Conservation (phyloP, 1,140 invertebrate genomes). For the Habropoda laboriosa region DNA sequence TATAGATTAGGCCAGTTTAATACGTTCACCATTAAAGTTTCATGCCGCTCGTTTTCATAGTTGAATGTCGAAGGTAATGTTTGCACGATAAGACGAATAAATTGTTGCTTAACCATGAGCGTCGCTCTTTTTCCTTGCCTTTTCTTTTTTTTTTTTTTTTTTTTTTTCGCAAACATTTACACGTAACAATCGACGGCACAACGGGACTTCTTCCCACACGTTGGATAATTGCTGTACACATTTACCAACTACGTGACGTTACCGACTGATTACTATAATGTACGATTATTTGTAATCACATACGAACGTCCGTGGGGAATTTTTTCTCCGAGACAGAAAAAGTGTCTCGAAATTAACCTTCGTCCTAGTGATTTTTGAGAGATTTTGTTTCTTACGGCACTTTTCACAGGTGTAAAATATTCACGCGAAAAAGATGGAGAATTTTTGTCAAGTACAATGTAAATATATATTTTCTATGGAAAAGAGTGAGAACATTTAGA, state of each 20-base stretch:
- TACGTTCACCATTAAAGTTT: conserved; percentile 1
- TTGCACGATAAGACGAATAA: conserved; percentile 13
- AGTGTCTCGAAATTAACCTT: too few species aligned
- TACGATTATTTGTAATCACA: neutral
- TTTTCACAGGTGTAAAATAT: too few species aligned
- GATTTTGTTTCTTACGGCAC: too few species aligned
- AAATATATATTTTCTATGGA: too few species aligned
- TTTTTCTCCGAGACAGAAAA: too few species aligned
- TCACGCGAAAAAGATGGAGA: too few species aligned
- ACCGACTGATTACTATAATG: neutral
- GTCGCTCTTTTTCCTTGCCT: too few species aligned
- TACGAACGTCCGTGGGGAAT: neutral
- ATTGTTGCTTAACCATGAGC: conserved; percentile 26
- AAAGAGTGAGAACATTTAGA: too few species aligned
- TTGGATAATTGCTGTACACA: conserved; percentile 4
- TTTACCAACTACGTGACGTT: neutral
- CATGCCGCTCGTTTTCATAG: conserved; percentile 9
- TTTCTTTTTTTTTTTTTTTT: too few species aligned
- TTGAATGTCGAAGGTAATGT: neutral
- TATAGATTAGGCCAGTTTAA: conserved; percentile 26
- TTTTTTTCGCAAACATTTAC: conserved; percentile 24
- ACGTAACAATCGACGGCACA: neutral
- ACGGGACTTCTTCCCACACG: neutral
- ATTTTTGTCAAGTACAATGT: too few species aligned
- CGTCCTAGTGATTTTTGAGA: too few species aligned